Conservation (phyloP, 1,140 invertebrate genomes). For the Choristoneura fumiferana region DNA sequence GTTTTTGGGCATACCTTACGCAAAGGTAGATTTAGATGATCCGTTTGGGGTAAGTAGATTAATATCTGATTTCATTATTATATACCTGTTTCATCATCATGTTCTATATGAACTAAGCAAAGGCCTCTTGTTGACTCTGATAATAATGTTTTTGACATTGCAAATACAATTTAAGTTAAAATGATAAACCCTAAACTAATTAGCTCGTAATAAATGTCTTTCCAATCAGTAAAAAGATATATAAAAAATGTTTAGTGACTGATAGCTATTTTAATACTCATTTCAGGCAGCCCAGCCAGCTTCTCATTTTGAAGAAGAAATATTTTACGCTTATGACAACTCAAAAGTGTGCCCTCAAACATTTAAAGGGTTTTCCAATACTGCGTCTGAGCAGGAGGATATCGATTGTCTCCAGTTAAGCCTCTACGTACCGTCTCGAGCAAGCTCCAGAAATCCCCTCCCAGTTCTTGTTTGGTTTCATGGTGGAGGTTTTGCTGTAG, state of each 20-base stretch:
- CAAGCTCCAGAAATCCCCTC: constrained; percentile 52
- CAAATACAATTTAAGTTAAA: no score
- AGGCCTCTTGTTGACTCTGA: no score
- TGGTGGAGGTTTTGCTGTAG: constrained; percentile 49
- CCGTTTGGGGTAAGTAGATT: constrained; percentile 19
- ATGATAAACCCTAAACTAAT: no score
- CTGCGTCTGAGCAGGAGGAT: constrained; percentile 29
- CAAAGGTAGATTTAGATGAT: constrained; percentile 3
- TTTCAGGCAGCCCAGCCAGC: constrained; percentile 49
- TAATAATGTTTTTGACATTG: no score
- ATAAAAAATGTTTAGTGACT: no score
- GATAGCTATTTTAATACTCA: constrained; percentile 7
- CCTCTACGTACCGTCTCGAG: constrained; percentile 56
- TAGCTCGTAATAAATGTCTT: no score
- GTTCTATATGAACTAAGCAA: no score
- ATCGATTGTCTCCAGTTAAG: constrained; percentile 61
- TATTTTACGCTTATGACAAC: constrained; percentile 54
- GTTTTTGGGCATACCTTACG: constrained; percentile 20
- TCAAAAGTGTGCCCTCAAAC: constrained; percentile 56
- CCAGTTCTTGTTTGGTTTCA: constrained; percentile 69
- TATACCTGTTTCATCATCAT: no score
- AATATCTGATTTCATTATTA: no score
- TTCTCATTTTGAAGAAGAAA: constrained; percentile 42
- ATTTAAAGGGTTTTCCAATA: constrained; percentile 18
- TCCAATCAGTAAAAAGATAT: no score